Evolutionary conservation across 2,113 vertebrate species (phyloP), one percentile per base, ranked within the genome.

Genomic region (Candoia aspera): DNA sequence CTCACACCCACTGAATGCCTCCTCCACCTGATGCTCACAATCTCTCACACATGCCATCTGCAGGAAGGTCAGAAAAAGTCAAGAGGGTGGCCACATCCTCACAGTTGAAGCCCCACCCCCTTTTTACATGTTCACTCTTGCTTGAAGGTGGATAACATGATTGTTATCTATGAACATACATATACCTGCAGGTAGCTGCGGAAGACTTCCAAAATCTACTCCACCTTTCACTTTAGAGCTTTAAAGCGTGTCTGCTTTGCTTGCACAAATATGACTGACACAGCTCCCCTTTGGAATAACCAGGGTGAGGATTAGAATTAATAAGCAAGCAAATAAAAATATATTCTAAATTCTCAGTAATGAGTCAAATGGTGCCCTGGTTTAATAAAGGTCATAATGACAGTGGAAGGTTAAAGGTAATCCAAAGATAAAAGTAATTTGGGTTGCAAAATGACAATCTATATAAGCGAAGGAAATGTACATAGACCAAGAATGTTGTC

Each of bases 391-490:
- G 23, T 83, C 26, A 89, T 86, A 8, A 23, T 59, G 91, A 95
- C 91, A 54, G 33, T 73, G n/a, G n/a, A 33, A 33, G 42, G 42
- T 42, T 42, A 42, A 49, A 49, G 49, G 49, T 49, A 49, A 49
- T 2, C 4, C 49, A 49, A 49, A 49, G 49, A 68, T 68, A 29
- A 29, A 68, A 8, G 6, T 83, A 90, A n/a, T 0, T 55, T 84
- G 84, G 59, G 84, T 86, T 95, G 21, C 29, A 59, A 93, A 93
- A 1, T 42, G 21, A 42, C 13, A 42, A 4, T 2, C 6, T 87
- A 17, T 13, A 73, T 17, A 0, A 57, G 58, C 23, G 42, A 21
- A 15, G 17, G 37, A 49, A 33, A 8, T 0, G 0, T n/a, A 57
- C 89, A 29, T 49, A 33, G 11, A 59, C 19, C 12, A 37, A 83